phyloP scores from a whole-genome alignment of 2,113 vertebrate species.

The Anolis sagrei region DNA sequence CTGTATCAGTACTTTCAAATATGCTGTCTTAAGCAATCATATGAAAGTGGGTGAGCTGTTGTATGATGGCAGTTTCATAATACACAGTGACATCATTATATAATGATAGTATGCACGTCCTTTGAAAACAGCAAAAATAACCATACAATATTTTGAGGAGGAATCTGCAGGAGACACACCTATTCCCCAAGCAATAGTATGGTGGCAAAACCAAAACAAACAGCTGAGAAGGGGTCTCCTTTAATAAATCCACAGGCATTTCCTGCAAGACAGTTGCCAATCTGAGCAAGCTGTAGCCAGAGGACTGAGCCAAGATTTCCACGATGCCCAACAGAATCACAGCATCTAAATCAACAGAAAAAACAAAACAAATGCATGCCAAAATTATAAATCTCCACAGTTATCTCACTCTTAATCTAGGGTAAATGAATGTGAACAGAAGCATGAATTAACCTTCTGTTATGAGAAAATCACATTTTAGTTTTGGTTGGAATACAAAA shows the following conservation, averaged over 20 bases:
- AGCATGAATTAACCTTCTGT: constrained; percentile 8
- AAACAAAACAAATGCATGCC: neutral
- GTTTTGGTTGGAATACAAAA: neutral
- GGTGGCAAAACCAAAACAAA: neutral
- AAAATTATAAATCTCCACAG: constrained; percentile 13
- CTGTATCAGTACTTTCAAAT: neutral
- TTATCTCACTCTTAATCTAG: constrained; percentile 22
- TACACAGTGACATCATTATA: neutral
- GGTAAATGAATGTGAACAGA: neutral
- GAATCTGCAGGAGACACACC: too few species aligned
- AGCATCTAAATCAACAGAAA: neutral
- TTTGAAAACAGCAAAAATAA: neutral
- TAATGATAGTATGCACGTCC: neutral
- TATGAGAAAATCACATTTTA: constrained; percentile 25
- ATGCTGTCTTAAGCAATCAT: neutral
- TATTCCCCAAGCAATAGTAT: neutral
- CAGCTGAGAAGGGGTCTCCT: neutral
- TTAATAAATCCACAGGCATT: neutral
- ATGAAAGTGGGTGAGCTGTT: neutral
- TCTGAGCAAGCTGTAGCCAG: neutral
- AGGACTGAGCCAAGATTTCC: neutral
- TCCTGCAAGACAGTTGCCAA: neutral
- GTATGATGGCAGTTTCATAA: neutral
- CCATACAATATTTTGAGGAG: neutral
- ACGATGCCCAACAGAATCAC: neutral